Evolutionary conservation across 2,888 invertebrate species (phyloP).

Genomic region (Lissonota sp.): DNA sequence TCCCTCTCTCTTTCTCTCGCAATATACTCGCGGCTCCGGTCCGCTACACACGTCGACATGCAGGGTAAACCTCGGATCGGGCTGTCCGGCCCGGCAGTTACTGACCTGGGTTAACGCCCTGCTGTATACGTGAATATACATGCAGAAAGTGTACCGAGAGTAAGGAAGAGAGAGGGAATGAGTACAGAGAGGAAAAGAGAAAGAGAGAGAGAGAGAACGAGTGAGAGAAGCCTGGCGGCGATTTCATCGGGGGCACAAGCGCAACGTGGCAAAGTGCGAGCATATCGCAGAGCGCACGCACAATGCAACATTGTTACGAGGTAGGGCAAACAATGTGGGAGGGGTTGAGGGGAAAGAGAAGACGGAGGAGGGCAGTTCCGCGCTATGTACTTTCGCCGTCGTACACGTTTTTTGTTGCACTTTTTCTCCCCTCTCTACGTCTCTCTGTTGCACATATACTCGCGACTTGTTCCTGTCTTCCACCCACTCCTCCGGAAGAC

Average conservation of each 20-base stretch:
- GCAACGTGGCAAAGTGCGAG: conserved; percentile 41
- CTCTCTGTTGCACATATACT: conserved; percentile 24
- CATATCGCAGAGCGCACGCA: conserved; percentile 63
- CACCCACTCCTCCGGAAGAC: conserved; percentile 55
- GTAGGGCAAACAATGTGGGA: conserved; percentile 43
- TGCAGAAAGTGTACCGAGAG: conserved; percentile 41
- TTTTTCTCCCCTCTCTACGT: conserved; percentile 40
- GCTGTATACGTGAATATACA: conserved; percentile 52
- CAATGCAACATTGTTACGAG: conserved; percentile 77
- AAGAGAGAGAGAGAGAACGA: conserved; percentile 11
- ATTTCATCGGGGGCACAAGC: conserved; percentile 44
- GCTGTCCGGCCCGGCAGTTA: conserved; percentile 71
- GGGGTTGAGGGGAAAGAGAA: neutral
- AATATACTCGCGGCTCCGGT: conserved; percentile 36
- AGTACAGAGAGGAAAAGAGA: conserved; percentile 5
- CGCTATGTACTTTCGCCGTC: conserved; percentile 72
- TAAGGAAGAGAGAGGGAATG: neutral
- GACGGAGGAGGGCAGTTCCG: conserved; percentile 58
- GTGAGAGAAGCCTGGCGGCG: conserved; percentile 10
- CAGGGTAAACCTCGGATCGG: conserved; percentile 43
- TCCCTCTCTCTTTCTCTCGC: conserved; percentile 2
- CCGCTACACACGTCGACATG: conserved; percentile 54
- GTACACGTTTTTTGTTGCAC: conserved; percentile 58
- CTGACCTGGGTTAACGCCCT: conserved; percentile 80
- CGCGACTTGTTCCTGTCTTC: conserved; percentile 42